These are phyloP conservation scores for Darevskia mixta DNA, from an alignment of 2,797 vertebrate genomes.

Conservation along the genomic window DNA sequence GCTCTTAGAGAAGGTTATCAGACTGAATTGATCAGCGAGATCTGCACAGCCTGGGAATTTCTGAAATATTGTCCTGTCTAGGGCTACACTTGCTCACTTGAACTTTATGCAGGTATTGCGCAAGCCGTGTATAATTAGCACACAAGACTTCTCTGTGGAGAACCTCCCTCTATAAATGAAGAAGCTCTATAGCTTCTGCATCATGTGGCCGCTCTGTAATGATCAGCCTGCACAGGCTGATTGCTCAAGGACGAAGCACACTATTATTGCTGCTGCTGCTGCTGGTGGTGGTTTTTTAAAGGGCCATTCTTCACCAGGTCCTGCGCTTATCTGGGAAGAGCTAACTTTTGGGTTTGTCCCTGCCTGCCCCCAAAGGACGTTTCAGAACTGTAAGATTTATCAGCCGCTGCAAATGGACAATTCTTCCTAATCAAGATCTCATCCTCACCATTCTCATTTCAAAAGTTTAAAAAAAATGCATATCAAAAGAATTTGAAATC, in stretches of 20 bases:
- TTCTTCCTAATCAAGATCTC: background rate
- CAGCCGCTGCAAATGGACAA: background rate
- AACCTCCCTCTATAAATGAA: background rate
- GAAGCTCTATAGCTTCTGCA: background rate
- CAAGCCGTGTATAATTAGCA: background rate
- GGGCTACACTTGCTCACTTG: background rate
- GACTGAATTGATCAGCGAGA: background rate
- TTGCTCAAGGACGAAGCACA: background rate
- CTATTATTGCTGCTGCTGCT: background rate
- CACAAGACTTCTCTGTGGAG: background rate
- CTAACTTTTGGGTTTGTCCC: background rate
- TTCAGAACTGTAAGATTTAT: background rate
- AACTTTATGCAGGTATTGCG: background rate
- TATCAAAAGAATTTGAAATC: background rate
- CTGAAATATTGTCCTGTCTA: background rate
- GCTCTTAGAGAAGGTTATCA: background rate
- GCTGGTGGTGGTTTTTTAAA: background rate
- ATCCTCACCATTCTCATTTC: background rate
- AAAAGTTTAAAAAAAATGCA: background rate
- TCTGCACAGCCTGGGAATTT: background rate
- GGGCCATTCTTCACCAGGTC: background rate
- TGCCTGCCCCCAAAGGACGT: background rate
- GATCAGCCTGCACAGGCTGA: background rate
- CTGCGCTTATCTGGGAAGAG: background rate
- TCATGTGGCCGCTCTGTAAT: background rate